Percentiles rank a stretch among this genome's conserved stretches.
Evolutionary conservation across 35 echinoderm and acorn worm genomes (phyloP).

Genomic region (Apostichopus californicus): DNA sequence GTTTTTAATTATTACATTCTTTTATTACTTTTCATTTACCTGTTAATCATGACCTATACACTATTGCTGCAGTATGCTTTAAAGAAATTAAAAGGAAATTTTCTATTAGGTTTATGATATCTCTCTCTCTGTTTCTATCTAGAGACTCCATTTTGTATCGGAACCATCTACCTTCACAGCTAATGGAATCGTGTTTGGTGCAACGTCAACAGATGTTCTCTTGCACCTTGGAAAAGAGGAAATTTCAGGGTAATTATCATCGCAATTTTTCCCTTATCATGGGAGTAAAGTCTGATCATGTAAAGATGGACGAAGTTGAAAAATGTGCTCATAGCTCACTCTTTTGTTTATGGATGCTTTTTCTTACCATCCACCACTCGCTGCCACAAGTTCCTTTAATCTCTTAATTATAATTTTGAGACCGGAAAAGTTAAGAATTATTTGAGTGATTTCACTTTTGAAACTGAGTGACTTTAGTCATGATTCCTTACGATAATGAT

Average conservation of each 20-base stretch:
- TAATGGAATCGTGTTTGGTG: slow-evolving; percentile 83
- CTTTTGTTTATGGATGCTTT: too few species aligned
- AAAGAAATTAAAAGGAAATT: too few species aligned
- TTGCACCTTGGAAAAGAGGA: slow-evolving; percentile 93
- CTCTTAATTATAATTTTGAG: too few species aligned
- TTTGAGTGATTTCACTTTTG: too few species aligned
- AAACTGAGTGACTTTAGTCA: too few species aligned
- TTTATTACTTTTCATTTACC: too few species aligned
- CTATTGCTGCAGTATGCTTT: too few species aligned
- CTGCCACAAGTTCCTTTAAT: not conserved
- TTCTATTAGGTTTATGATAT: not conserved
- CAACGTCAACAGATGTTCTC: slow-evolving; percentile 88
- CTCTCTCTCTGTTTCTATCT: not conserved
- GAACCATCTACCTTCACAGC: slow-evolving; percentile 82
- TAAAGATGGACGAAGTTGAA: not conserved
- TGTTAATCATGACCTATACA: too few species aligned
- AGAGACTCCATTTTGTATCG: slow-evolving; percentile 86
- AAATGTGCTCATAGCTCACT: not conserved
- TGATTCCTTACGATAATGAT: too few species aligned
- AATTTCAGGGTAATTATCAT: slow-evolving; percentile 68
- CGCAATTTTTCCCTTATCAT: not conserved
- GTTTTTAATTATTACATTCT: too few species aligned
- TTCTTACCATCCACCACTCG: too few species aligned
- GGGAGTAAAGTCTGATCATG: not conserved
- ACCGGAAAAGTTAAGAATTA: too few species aligned